Evolutionary conservation across 2,888 invertebrate genomes (phyloP).

Genomic region (Epistrophe eligans): DNA sequence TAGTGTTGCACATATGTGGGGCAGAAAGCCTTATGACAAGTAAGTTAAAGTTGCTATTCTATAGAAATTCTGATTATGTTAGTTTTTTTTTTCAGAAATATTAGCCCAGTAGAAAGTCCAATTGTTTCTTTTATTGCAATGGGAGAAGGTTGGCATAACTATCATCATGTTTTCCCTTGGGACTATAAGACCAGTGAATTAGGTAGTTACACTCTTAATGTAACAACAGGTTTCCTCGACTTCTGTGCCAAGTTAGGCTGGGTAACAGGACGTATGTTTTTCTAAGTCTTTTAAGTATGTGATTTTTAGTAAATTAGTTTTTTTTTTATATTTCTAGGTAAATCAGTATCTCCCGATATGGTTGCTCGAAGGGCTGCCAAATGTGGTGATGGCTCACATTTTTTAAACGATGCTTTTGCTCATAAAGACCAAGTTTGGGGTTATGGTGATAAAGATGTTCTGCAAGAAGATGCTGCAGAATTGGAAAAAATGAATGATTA

Average conservation of each 20-base stretch:
- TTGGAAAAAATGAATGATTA: constrained; percentile 85
- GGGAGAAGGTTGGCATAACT: constrained; percentile 94
- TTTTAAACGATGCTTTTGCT: constrained; percentile 81
- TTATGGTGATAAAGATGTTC: constrained; percentile 87
- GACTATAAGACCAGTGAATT: constrained; percentile 89
- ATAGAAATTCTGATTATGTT: neutral
- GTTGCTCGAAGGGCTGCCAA: constrained; percentile 85
- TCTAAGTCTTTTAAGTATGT: neutral
- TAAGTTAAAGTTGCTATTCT: constrained; percentile 81
- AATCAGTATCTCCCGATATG: constrained; percentile 86
- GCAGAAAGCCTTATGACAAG: constrained; percentile 96
- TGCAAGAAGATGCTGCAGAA: constrained; percentile 85
- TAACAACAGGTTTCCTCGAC: constrained; percentile 92
- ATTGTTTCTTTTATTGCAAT: constrained; percentile 90
- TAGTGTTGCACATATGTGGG: constrained; percentile 96
- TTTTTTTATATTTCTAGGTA: constrained; percentile 80
- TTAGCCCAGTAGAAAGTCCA: constrained; percentile 89
- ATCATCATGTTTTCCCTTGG: constrained; percentile 91
- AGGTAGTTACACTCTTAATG: constrained; percentile 87
- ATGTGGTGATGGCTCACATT: constrained; percentile 86
- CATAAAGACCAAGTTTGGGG: constrained; percentile 86
- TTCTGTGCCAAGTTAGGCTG: constrained; percentile 91
- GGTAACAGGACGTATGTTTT: constrained; percentile 90
- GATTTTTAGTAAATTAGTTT: neutral
- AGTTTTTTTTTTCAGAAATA: constrained; percentile 85